These are phyloP conservation scores for Drosophila trichaetosa DNA, from an alignment of 2,888 invertebrate genomes.

Conservation along the genomic window DNA sequence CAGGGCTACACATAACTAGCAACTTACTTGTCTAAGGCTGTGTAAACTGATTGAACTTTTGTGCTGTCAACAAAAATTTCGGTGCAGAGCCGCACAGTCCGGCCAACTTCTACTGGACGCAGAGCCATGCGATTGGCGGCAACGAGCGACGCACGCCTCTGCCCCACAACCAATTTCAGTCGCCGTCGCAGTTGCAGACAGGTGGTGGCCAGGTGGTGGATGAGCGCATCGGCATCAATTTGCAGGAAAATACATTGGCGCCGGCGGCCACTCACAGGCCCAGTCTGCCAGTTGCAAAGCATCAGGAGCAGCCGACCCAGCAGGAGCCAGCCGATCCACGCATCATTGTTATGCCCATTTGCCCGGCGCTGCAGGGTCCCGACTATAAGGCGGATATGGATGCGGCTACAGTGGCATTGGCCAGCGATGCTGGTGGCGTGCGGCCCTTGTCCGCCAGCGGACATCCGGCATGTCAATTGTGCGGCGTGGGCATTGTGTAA, in stretches of 20 bases:
- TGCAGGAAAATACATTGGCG: slow-evolving; percentile 87
- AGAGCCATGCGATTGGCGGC: slow-evolving; percentile 91
- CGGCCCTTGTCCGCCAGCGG: slow-evolving; percentile 82
- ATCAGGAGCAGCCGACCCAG: slow-evolving; percentile 45
- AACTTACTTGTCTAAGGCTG: slow-evolving; percentile 40
- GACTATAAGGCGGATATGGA: slow-evolving; percentile 83
- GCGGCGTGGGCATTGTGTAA: slow-evolving; percentile 85
- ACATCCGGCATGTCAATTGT: slow-evolving; percentile 84
- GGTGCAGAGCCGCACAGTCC: slow-evolving; percentile 82
- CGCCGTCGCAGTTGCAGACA: slow-evolving; percentile 76
- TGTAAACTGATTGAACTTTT: slow-evolving; percentile 67
- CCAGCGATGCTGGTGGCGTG: slow-evolving; percentile 71
- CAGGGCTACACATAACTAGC: slow-evolving; percentile 14
- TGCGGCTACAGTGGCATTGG: slow-evolving; percentile 79
- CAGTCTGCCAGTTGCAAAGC: slow-evolving; percentile 85
- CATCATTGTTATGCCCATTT: slow-evolving; percentile 83
- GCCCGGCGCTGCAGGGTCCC: slow-evolving; percentile 82
- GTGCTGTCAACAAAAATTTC: slow-evolving; percentile 33
- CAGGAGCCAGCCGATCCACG: slow-evolving; percentile 76
- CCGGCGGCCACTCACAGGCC: slow-evolving; percentile 86
- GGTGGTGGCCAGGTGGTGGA: slow-evolving; percentile 64
- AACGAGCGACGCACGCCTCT: slow-evolving; percentile 86
- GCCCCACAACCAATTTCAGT: slow-evolving; percentile 81
- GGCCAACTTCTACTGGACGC: slow-evolving; percentile 89
- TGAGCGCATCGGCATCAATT: slow-evolving; percentile 85